Percentiles rank a stretch among this genome's conserved stretches.
phyloP scores from a whole-genome alignment of 2,797 vertebrate species.

The Darevskia nairensis region DNA sequence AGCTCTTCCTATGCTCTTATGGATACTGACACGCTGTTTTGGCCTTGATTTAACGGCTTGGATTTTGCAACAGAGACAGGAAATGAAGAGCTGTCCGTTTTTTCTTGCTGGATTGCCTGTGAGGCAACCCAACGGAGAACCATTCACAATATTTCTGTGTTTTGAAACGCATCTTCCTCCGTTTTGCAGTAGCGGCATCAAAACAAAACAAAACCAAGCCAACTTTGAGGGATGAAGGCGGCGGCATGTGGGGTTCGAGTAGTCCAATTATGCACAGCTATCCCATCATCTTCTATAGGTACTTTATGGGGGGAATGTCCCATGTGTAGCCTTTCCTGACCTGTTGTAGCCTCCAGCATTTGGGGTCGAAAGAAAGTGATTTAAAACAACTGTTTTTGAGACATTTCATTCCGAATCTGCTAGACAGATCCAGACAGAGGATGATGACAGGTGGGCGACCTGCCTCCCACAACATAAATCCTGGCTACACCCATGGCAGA shows the following conservation, averaged over 20 bases:
- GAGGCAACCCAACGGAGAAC: conserved; percentile 64
- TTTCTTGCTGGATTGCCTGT: conserved; percentile 62
- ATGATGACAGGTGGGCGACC: no score
- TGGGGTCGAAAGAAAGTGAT: no score
- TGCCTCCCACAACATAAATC: no score
- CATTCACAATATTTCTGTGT: conserved; percentile 48
- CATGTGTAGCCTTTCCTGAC: neutral
- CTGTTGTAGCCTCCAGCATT: neutral
- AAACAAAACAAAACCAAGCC: neutral
- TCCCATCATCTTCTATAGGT: neutral
- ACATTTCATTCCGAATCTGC: no score
- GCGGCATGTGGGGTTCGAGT: neutral
- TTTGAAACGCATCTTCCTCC: neutral
- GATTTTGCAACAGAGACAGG: conserved; percentile 69
- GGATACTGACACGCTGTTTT: conserved; percentile 22
- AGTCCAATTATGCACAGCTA: neutral
- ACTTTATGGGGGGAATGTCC: neutral
- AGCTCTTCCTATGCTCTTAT: no score
- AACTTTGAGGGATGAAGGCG: accelerated
- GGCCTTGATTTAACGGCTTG: conserved; percentile 24
- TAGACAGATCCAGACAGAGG: no score
- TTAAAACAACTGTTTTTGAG: no score
- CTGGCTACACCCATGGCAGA: no score
- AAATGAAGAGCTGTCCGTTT: conserved; percentile 67
- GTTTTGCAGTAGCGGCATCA: conserved; percentile 47